A percentile compares a stretch with the other conserved stretches of the same genome.
These are phyloP conservation scores for Oncorhynchus tshawytscha DNA, from an alignment of 2,113 vertebrate species.

Conservation along the genomic window DNA sequence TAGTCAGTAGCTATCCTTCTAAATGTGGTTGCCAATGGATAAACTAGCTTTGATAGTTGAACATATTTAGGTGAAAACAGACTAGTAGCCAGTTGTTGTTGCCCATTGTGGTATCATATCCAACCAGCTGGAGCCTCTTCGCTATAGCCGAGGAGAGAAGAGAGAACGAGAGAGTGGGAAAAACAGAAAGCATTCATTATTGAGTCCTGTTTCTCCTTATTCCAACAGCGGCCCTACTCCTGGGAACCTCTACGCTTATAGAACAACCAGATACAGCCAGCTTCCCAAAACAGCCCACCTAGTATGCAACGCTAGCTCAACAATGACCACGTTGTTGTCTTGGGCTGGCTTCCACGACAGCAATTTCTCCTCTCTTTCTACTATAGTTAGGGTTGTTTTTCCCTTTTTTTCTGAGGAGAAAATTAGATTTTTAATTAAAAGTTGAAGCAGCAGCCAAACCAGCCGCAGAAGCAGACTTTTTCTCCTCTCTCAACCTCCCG, in stretches of 20 bases:
- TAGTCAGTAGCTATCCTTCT: too few relatives aligned
- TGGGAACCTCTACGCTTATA: conserved; percentile 25
- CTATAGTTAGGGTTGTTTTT: background rate
- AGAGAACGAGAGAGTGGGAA: conserved; percentile 40
- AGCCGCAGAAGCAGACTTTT: conserved; percentile 8
- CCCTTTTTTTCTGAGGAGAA: background rate
- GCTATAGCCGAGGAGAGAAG: background rate
- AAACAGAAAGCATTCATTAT: conserved; percentile 52
- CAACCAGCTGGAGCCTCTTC: background rate
- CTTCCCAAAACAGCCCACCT: conserved; percentile 23
- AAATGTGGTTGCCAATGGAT: too few relatives aligned
- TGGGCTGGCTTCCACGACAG: background rate
- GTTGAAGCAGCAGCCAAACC: conserved; percentile 14
- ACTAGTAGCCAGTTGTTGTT: too few relatives aligned
- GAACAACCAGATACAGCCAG: background rate
- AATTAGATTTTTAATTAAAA: conserved; percentile 38
- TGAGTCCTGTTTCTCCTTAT: conserved; percentile 49
- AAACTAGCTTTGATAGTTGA: too few relatives aligned
- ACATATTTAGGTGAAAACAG: too few relatives aligned
- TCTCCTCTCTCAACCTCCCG: conserved; percentile 11
- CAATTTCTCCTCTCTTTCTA: conserved; percentile 13
- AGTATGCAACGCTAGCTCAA: conserved; percentile 11
- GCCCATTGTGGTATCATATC: too few relatives aligned
- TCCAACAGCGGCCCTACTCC: conserved; percentile 17
- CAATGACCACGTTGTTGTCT: conserved; percentile 28